A percentile compares a stretch with the other conserved stretches of the same genome.
Evolutionary conservation across 2,888 invertebrate species (phyloP).

Genomic region (Gisinianus flammeolus): DNA sequence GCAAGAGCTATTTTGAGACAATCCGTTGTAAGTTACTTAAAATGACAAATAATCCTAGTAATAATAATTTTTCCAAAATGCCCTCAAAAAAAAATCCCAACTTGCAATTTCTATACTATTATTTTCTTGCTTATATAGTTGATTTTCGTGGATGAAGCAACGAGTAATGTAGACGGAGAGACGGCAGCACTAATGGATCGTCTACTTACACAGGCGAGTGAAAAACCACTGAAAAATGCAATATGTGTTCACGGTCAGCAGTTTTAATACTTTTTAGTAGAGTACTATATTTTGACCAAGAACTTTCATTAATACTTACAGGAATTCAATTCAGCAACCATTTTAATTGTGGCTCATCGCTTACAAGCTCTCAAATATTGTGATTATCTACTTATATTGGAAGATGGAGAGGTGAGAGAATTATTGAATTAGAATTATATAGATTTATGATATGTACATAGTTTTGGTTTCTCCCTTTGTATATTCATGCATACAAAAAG

Average conservation of each 20-base stretch:
- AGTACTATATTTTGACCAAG: no score
- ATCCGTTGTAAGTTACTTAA: slow-evolving; percentile 63
- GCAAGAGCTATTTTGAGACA: slow-evolving; percentile 68
- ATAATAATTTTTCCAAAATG: no score
- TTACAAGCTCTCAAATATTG: slow-evolving; percentile 53
- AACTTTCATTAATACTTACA: no score
- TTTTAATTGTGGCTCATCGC: slow-evolving; percentile 57
- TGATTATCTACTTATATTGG: slow-evolving; percentile 55
- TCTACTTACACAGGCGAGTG: no score
- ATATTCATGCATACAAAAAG: no score
- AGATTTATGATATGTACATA: neutral
- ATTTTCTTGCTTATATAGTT: slow-evolving; percentile 40
- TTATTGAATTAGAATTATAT: no score
- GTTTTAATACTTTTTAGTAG: no score
- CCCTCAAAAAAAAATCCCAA: neutral
- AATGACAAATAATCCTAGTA: neutral
- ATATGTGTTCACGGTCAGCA: no score
- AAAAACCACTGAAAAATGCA: no score
- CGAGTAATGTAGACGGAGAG: slow-evolving; percentile 56
- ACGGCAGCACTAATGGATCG: slow-evolving; percentile 54
- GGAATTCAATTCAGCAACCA: slow-evolving; percentile 53
- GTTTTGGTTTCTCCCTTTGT: no score
- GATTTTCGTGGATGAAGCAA: slow-evolving; percentile 58
- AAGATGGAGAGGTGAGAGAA: slow-evolving; percentile 53
- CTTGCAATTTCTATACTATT: neutral